Evolutionary conservation across 2,888 invertebrate genomes (phyloP), one percentile per base, ranked within the genome.

Genomic region (Palloptera scutellata): DNA sequence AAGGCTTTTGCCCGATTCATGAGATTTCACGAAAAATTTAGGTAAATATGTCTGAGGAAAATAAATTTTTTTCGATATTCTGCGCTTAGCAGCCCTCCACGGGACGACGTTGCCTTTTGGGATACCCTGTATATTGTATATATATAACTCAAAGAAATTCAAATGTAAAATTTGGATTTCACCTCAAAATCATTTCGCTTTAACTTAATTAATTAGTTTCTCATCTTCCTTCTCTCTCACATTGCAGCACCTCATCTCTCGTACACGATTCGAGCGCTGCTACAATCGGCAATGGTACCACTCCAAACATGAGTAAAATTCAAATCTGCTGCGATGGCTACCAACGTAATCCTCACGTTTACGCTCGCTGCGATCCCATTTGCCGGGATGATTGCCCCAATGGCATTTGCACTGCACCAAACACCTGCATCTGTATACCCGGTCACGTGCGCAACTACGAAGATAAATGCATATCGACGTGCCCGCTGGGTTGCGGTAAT

Each of bases 261-360:
- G 70, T 83, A 13, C 74, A 77, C 71, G 71, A 77, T 30, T 64
- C 77, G n/a, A 72, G 74, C 0, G 70, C 70, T 0, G 70, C 78
- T 1, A 78, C 79, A 1, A 74, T 69, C 17, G 83, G 84, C 57
- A 84, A 84, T 70, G 85, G 84, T 41, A 83, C 91, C 0, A 86
- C 87, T 1, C 84, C 89, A 8, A 88, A 89, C 20, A 86, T 89
- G 76, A 91, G 91, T 77, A 88, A 87, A 69, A 89, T 91, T 74
- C 86, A 90, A 71, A 87, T 90, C 30, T 93, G 93, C 79, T 93
- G 93, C 78, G 87, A 88, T 0, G 92, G 92, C 15, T 93, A 90
- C 83, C 86, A 87, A 69, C 87, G 89, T 12, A 89, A 90, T 80
- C 84, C 87, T 1, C 88, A 90, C 80, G 87, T 87, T 79, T 75